Conservation (phyloP, 2,113 vertebrate genomes). For the Brienomyrus longianalis region DNA sequence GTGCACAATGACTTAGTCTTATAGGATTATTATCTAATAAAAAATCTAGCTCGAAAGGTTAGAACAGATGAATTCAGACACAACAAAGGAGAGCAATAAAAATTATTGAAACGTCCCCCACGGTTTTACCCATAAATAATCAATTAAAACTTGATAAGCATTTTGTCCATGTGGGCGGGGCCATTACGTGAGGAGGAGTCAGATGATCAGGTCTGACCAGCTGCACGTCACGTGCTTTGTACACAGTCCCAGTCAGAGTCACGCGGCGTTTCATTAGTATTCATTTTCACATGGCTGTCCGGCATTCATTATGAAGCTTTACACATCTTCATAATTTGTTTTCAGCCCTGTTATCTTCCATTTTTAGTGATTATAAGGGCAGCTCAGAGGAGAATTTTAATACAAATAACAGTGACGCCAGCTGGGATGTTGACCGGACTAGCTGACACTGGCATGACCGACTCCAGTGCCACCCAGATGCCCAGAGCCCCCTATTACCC, state of each 20-base stretch:
- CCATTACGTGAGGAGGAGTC: neutral
- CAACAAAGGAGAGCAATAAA: neutral
- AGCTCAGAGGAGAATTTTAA: neutral
- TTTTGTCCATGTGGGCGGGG: neutral
- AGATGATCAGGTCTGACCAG: neutral
- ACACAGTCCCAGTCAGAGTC: neutral
- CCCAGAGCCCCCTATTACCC: neutral
- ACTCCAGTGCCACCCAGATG: neutral
- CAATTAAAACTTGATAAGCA: neutral
- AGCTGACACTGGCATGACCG: neutral
- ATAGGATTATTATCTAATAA: neutral
- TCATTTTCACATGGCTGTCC: neutral
- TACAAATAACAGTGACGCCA: neutral
- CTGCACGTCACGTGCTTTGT: neutral
- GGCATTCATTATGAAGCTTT: neutral
- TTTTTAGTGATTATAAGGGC: slow-evolving; percentile 1
- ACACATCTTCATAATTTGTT: neutral
- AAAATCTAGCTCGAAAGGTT: neutral
- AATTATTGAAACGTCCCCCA: neutral
- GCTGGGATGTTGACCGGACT: neutral
- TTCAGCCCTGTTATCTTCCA: neutral
- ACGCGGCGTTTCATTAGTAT: neutral
- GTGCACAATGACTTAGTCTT: neutral
- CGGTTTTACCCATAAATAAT: neutral
- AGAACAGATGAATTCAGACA: neutral